Evolutionary conservation across 1,140 invertebrate genomes (phyloP).

Genomic region (Aplysia californica): DNA sequence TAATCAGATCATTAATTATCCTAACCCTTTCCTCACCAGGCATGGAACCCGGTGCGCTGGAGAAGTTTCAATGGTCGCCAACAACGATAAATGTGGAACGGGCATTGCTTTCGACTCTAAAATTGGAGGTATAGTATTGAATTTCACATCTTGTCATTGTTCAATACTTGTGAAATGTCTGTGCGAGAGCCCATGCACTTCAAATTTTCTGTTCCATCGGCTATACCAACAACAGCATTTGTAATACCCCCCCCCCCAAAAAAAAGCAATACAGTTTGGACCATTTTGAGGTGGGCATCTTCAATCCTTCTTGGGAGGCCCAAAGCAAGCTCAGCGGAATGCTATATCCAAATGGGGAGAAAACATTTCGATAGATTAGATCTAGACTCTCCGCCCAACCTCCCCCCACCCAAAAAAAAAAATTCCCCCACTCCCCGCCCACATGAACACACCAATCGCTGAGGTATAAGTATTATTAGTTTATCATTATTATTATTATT

Average conservation of each 20-base stretch:
- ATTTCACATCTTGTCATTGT: background rate
- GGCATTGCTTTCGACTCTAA: slow-evolving; percentile 94
- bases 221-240: background rate
- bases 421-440: background rate
- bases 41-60: slow-evolving; percentile 99
- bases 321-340: too few relatives aligned
- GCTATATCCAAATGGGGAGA: too few relatives aligned
- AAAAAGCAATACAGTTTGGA: background rate
- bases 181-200: background rate
- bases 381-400: background rate
- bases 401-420: too few relatives aligned
- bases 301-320: background rate
- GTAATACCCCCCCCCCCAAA: background rate
- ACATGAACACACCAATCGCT: too few relatives aligned
- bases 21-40: slow-evolving; percentile 61
- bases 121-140: slow-evolving; percentile 80
- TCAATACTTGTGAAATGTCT: background rate
- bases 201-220: background rate
- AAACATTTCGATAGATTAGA: too few relatives aligned
- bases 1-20: too few relatives aligned
- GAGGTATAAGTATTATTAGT: too few relatives aligned
- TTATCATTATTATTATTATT: too few relatives aligned
- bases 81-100: slow-evolving; percentile 95
- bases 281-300: background rate
- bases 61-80: slow-evolving; percentile 96